phyloP scores from a whole-genome alignment of 2,113 vertebrate genomes.

The Lepus americanus region DNA sequence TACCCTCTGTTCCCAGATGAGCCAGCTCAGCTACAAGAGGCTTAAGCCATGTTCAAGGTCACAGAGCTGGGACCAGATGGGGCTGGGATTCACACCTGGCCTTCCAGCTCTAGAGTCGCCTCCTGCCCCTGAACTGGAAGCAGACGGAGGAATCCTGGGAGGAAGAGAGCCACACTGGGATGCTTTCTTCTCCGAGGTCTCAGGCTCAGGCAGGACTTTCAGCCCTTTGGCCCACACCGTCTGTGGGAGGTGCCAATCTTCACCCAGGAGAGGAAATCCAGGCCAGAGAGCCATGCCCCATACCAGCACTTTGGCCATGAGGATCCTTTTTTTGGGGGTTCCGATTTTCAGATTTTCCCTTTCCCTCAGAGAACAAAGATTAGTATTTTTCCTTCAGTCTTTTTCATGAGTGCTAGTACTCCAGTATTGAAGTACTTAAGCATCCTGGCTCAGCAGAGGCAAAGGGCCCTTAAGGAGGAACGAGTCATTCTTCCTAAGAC shows the following conservation, averaged over 20 bases:
- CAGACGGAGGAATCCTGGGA: not conserved
- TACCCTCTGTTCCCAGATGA: not conserved
- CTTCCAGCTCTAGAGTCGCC: not conserved
- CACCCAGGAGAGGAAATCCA: not conserved
- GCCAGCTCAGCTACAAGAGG: not conserved
- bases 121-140: not conserved
- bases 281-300: fast-evolving
- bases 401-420: not conserved
- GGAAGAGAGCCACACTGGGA: not conserved
- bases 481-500: not conserved
- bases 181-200: not conserved
- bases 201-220: too few species aligned
- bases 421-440: not conserved
- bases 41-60: not conserved
- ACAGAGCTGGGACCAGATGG: not conserved
- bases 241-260: not conserved
- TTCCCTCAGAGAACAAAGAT: not conserved
- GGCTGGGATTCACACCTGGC: not conserved
- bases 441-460: not conserved
- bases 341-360: not conserved
- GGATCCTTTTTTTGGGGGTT: not conserved
- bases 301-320: not conserved
- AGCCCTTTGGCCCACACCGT: not conserved
- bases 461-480: not conserved
- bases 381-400: not conserved